Percentiles rank a stretch among this genome's conserved stretches.
These are phyloP conservation scores for Limanda limanda DNA, from an alignment of 2,113 vertebrate genomes.

Conservation along the genomic window DNA sequence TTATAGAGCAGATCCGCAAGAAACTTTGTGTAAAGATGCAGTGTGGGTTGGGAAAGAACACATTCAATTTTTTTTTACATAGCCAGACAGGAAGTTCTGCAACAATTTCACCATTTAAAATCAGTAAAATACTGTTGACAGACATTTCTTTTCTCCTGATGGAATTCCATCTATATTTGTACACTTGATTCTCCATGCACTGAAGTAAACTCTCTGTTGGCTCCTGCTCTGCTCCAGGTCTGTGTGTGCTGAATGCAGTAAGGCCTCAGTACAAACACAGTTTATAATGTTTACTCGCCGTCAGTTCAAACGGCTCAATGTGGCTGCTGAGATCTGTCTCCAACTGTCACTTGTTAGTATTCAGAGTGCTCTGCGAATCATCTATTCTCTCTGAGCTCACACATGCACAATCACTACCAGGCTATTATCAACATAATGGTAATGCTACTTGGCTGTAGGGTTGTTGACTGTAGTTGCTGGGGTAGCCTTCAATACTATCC, in stretches of 20 bases:
- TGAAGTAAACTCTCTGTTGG: neutral
- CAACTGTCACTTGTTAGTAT: neutral
- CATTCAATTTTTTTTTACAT: too few relatives aligned
- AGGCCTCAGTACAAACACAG: neutral
- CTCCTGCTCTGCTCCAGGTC: neutral
- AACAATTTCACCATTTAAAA: too few relatives aligned
- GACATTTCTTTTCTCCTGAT: neutral
- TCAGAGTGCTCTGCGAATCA: neutral
- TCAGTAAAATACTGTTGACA: neutral
- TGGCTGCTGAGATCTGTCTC: neutral
- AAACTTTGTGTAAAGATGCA: too few relatives aligned
- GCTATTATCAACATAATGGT: neutral
- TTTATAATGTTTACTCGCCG: slow-evolving; percentile 33
- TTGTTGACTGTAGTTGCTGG: neutral
- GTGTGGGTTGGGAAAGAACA: too few relatives aligned
- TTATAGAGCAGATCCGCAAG: too few relatives aligned
- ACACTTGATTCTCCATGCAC: neutral
- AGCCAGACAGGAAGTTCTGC: too few relatives aligned
- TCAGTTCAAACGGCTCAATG: neutral
- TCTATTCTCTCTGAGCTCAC: neutral
- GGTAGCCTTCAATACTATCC: neutral
- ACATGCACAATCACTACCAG: neutral
- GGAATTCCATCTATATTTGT: neutral
- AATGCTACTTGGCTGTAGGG: neutral
- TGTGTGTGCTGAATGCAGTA: neutral